These are phyloP conservation scores for Galaxea fascicularis DNA, from an alignment of 92 coral and sea anemone species.

Conservation along the genomic window DNA sequence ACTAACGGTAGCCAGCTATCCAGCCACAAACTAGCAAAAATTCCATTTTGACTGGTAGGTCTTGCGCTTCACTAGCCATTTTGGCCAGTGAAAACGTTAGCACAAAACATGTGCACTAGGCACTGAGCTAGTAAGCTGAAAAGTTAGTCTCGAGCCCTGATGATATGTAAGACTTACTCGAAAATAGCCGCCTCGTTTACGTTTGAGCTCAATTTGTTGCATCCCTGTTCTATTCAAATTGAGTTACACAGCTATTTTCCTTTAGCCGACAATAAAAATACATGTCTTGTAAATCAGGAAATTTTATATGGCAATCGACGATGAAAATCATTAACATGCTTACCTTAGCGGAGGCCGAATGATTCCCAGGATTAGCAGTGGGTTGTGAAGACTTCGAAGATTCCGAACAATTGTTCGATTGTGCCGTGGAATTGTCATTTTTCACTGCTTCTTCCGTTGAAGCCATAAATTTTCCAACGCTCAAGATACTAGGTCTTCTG, in stretches of 20 bases:
- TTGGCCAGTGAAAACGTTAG: too few species aligned
- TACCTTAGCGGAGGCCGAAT: constrained; percentile 35
- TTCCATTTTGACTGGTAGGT: too few species aligned
- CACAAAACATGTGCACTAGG: too few species aligned
- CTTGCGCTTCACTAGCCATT: too few species aligned
- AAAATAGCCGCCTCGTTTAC: too few species aligned
- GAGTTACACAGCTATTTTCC: neutral
- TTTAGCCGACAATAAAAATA: neutral
- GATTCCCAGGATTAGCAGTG: neutral
- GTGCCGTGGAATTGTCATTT: constrained; percentile 62
- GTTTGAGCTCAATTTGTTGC: neutral
- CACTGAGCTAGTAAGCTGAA: too few species aligned
- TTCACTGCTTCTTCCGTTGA: constrained; percentile 68
- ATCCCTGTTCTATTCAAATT: neutral
- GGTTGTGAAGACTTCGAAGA: constrained; percentile 57
- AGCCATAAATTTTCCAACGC: constrained; percentile 50
- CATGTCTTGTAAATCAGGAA: neutral
- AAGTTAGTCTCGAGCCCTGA: too few species aligned
- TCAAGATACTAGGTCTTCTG: constrained; percentile 14
- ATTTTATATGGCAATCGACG: too few species aligned
- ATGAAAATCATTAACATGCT: neutral
- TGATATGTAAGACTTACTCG: too few species aligned
- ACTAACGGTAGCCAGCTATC: too few species aligned
- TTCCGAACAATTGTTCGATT: constrained; percentile 53
- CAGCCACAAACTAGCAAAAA: too few species aligned